Percentiles rank a stretch among this genome's conserved stretches.
phyloP scores from a whole-genome alignment of 2,797 vertebrate species.

The Sebastiscus albofasciatus region DNA sequence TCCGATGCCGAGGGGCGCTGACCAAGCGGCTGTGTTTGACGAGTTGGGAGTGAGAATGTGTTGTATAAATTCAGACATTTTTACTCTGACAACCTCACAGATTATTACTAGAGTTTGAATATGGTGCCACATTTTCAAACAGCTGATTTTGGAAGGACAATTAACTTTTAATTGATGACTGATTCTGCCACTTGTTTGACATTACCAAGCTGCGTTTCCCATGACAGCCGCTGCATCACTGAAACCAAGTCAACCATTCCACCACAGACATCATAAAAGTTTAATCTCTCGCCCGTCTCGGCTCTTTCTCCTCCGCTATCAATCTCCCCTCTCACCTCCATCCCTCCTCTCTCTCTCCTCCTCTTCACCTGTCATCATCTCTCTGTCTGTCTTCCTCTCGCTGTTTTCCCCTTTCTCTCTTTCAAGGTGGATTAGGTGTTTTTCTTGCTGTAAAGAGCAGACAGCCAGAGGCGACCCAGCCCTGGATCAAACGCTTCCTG shows the following conservation, averaged over 20 bases:
- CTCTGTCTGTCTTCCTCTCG: background rate
- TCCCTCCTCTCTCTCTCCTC: background rate
- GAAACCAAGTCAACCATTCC: constrained; percentile 33
- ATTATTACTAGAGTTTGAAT: too few species aligned
- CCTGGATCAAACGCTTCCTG: constrained; percentile 10
- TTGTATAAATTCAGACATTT: too few species aligned
- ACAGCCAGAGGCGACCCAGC: constrained; percentile 1
- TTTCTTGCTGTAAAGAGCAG: constrained; percentile 18
- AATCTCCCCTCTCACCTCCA: constrained; percentile 26
- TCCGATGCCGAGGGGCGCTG: too few species aligned
- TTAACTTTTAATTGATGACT: constrained; percentile 8
- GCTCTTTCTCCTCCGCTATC: constrained; percentile 14
- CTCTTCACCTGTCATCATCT: constrained; percentile 10
- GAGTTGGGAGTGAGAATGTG: too few species aligned
- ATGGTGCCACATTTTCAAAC: background rate
- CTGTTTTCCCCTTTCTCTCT: constrained; percentile 7
- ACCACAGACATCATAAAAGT: constrained; percentile 42
- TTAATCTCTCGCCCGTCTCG: constrained; percentile 27
- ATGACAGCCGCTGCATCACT: constrained; percentile 4
- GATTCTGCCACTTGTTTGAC: background rate
- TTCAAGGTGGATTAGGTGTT: constrained; percentile 32
- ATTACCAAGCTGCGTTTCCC: constrained; percentile 1
- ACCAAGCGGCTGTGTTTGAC: rapidly evolving
- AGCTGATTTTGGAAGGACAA: constrained; percentile 1
- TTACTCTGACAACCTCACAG: too few species aligned